These are phyloP conservation scores for Poeciliopsis occidentalis DNA, from an alignment of 2,113 vertebrate genomes.

Conservation along the genomic window DNA sequence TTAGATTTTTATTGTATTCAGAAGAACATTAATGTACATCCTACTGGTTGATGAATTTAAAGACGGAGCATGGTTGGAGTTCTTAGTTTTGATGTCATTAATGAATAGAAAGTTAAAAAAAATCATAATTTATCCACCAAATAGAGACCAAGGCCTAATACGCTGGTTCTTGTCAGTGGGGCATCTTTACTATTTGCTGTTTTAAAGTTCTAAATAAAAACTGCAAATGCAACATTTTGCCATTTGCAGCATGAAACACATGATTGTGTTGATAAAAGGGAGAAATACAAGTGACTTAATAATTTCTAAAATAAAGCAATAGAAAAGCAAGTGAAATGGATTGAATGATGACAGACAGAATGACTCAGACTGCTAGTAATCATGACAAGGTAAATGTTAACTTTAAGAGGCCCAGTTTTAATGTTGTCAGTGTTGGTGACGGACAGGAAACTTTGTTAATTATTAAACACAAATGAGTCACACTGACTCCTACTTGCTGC, in stretches of 20 bases:
- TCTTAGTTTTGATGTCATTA: no score
- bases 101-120: no score
- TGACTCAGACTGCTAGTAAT: background rate
- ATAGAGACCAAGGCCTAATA: no score
- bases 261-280: background rate
- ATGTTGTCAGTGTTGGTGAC: background rate
- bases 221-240: background rate
- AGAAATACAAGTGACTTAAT: background rate
- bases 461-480: slow-evolving; percentile 21
- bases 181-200: no score
- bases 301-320: background rate
- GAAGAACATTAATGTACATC: no score
- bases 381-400: background rate
- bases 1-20: no score
- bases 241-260: background rate
- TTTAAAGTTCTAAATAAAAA: background rate
- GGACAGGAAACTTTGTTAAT: slow-evolving; percentile 42
- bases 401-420: background rate
- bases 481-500: background rate
- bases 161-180: no score
- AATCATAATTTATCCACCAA: no score
- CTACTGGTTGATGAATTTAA: no score
- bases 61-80: no score
- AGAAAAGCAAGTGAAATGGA: background rate
- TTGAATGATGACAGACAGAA: background rate